A percentile compares a stretch with the other conserved stretches of the same genome.
Conservation (phyloP, 2,113 vertebrate genomes). For the Campylorhamphus procurvoides region DNA sequence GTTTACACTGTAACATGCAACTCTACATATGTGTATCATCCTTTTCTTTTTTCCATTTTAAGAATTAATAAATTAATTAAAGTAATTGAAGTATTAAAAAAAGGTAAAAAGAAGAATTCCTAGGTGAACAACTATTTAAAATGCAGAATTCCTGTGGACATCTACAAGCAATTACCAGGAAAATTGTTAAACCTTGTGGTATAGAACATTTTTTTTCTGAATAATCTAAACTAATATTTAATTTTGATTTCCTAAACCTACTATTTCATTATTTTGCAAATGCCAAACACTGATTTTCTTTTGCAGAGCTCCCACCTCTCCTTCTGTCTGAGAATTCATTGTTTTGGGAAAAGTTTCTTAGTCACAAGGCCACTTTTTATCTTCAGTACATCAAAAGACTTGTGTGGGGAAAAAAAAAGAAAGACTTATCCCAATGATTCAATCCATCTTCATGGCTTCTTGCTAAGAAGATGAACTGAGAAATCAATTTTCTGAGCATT, state of each 20-base stretch:
- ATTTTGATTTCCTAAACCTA: not conserved
- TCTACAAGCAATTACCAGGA: not conserved
- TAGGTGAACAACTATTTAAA: not conserved
- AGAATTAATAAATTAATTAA: not conserved
- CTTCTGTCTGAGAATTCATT: not conserved
- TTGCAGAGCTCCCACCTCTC: not conserved
- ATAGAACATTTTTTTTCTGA: not conserved
- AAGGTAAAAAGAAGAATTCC: not conserved
- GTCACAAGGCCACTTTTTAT: not conserved
- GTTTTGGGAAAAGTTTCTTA: not conserved
- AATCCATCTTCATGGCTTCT: not conserved
- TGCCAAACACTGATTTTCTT: not conserved
- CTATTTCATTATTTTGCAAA: not conserved
- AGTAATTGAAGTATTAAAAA: not conserved
- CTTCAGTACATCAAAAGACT: not conserved
- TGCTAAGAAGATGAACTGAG: not conserved
- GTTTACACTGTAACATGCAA: accelerated
- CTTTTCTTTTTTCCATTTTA: not conserved
- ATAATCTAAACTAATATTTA: not conserved
- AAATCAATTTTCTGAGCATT: constrained; percentile 23
- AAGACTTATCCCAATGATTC: not conserved
- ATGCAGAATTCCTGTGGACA: not conserved
- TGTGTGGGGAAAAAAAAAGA: not conserved
- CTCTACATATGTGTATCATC: not conserved
- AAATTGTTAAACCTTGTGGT: not conserved